Conservation (phyloP, 2,797 vertebrate genomes). For the Hypotaenidia philippensis region DNA sequence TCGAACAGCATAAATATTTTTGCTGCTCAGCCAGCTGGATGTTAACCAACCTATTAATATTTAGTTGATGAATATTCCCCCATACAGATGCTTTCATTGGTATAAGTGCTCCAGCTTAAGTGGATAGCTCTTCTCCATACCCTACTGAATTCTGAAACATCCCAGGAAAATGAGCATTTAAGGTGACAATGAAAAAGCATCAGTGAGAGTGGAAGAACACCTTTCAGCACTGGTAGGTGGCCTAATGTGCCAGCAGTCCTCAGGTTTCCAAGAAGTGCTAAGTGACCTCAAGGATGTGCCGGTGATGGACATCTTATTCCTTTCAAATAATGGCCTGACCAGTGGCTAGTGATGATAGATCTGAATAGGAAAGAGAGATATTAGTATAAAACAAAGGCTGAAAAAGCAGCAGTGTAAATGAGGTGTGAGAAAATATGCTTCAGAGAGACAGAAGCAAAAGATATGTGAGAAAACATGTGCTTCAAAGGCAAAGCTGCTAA, state of each 20-base stretch:
- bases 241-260: background rate
- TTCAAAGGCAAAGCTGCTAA: background rate
- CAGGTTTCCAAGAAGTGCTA: background rate
- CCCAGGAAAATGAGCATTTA: background rate
- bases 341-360: background rate
- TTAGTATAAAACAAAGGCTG: background rate
- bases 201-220: background rate
- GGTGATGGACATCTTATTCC: background rate
- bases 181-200: constrained; percentile 21
- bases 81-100: constrained; percentile 47
- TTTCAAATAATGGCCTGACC: background rate
- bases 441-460: background rate
- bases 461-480: rapidly evolving
- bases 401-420: background rate
- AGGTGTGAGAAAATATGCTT: background rate
- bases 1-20: constrained; percentile 41
- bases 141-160: constrained; percentile 22
- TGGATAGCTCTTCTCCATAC: constrained; percentile 7
- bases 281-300: background rate
- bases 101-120: constrained; percentile 38
- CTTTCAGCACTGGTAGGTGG: background rate
- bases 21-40: constrained; percentile 61
- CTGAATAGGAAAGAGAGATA: background rate
- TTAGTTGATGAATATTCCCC: constrained; percentile 57
- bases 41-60: constrained; percentile 66